Conservation (phyloP, 1,140 invertebrate genomes). For the Nymphalis io region DNA sequence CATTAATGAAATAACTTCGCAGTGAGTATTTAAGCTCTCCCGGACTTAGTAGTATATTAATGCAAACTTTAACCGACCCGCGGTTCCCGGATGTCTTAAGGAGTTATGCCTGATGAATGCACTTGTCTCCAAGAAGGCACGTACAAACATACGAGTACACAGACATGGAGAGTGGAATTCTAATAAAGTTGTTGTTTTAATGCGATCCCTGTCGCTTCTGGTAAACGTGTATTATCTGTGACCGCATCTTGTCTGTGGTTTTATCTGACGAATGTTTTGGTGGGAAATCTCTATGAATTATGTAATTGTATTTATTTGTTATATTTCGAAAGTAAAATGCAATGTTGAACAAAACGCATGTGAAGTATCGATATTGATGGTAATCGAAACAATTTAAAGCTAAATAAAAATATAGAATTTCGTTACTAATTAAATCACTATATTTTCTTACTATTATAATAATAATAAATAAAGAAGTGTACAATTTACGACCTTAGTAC, state of each 20-base stretch:
- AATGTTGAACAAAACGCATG: no score
- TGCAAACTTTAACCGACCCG: constrained; percentile 18
- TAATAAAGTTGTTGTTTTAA: constrained; percentile 54
- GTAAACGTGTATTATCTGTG: constrained; percentile 21
- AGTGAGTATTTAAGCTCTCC: constrained; percentile 14
- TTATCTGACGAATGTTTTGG: constrained; percentile 17
- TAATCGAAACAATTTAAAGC: no score
- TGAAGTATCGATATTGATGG: no score
- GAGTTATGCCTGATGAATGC: constrained; percentile 49
- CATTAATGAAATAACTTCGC: constrained; percentile 13
- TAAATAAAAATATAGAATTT: no score
- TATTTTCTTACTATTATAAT: no score
- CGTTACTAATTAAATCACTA: no score
- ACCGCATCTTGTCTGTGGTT: constrained; percentile 11
- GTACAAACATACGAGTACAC: constrained; percentile 34
- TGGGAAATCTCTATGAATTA: not conserved
- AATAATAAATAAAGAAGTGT: no score
- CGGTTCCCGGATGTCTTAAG: constrained; percentile 50
- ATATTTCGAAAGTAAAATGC: no score
- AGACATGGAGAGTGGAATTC: constrained; percentile 43
- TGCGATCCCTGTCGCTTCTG: constrained; percentile 36
- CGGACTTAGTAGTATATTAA: constrained; percentile 14
- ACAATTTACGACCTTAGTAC: no score
- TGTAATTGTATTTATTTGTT: not conserved
- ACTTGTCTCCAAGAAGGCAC: constrained; percentile 37